Conservation (phyloP, 2,888 invertebrate genomes). For the Cataglyphis livida region DNA sequence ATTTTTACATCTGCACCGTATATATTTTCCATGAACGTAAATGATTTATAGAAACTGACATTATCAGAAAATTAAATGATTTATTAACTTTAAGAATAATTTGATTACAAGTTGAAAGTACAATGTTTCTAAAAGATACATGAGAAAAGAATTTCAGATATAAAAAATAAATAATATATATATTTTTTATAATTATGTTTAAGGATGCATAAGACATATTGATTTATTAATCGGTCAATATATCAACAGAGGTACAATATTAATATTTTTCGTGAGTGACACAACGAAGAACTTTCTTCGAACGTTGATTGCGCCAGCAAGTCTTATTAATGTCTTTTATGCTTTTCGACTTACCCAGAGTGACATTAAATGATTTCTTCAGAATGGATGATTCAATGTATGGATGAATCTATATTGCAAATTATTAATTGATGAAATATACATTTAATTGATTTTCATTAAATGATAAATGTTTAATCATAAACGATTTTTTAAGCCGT, state of each 20-base stretch:
- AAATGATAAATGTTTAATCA: not conserved
- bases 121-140: not conserved
- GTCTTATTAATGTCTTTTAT: not conserved
- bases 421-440: constrained; percentile 10
- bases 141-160: not conserved
- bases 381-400: constrained; percentile 55
- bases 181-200: not conserved
- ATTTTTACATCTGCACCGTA: constrained; percentile 7
- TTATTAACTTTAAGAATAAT: not conserved
- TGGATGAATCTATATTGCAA: constrained; percentile 60
- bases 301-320: not conserved
- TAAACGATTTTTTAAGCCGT: not conserved
- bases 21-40: not conserved
- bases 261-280: constrained; percentile 30
- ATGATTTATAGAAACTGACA: constrained; percentile 15
- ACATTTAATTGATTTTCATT: not conserved
- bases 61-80: not conserved
- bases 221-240: not conserved
- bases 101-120: not conserved
- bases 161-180: not conserved
- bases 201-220: not conserved
- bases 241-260: constrained; percentile 17
- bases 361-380: constrained; percentile 64
- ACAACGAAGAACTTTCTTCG: constrained; percentile 58
- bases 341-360: constrained; percentile 43